These are phyloP conservation scores for Heliconius erato DNA, from an alignment of 2,888 invertebrate genomes.

Conservation along the genomic window DNA sequence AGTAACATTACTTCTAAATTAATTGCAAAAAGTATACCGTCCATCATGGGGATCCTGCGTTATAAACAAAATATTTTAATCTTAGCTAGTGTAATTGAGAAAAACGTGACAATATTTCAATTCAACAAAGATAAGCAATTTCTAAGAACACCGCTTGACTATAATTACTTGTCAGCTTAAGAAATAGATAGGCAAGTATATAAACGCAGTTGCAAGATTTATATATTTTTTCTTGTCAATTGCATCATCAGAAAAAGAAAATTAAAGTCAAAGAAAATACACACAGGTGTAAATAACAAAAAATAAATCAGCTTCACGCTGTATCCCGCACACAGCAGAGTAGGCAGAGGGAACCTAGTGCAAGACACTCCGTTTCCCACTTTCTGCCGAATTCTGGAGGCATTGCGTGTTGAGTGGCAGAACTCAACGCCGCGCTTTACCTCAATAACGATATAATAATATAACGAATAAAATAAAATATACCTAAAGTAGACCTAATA, in stretches of 20 bases:
- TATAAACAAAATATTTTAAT: neutral
- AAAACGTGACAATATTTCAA: slow-evolving; percentile 2
- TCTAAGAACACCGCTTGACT: neutral
- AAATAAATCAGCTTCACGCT: too few relatives aligned
- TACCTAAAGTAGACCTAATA: too few relatives aligned
- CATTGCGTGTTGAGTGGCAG: too few relatives aligned
- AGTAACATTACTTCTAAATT: slow-evolving; percentile 73
- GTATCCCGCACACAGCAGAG: too few relatives aligned
- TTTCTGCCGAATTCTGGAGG: too few relatives aligned
- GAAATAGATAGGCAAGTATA: neutral
- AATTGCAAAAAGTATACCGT: slow-evolving; percentile 73
- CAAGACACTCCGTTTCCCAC: too few relatives aligned
- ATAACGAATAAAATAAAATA: too few relatives aligned
- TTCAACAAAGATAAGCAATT: neutral
- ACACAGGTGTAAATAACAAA: too few relatives aligned
- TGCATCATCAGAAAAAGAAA: neutral
- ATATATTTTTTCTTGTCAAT: slow-evolving; percentile 23
- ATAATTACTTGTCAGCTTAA: neutral
- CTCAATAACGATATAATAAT: too few relatives aligned
- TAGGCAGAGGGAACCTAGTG: too few relatives aligned
- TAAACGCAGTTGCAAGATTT: neutral
- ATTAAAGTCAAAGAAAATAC: neutral
- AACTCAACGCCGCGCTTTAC: too few relatives aligned
- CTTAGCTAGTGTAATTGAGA: neutral
- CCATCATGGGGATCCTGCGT: slow-evolving; percentile 64